Evolutionary conservation across 1,140 invertebrate genomes (phyloP), one percentile per base, ranked within the genome.

Genomic region (Neodiprion lecontei): DNA sequence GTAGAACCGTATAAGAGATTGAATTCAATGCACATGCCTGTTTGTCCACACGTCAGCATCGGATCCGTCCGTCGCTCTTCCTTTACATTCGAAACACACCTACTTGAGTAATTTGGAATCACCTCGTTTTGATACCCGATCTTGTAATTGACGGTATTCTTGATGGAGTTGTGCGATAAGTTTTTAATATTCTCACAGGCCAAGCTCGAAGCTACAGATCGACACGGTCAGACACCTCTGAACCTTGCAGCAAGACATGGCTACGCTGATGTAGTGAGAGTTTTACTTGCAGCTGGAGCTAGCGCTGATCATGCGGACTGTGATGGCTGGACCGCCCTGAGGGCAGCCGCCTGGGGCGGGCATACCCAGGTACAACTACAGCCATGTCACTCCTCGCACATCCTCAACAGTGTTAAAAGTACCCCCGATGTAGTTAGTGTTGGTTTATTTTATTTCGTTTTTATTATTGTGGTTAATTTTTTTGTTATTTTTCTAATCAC

Each of bases 321-420:
- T 48, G 97, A 98, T 83, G 95, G 95, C 14, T 95, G 97, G 92
- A 98, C 96, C 65, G 95, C 96, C 4, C 87, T 98, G 50, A 89
- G 95, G 78, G 94, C 95, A 10, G 95, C 96, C 28, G 96, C 96
- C 49, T 97, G 96, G 96, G 96, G 95, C 74, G 96, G 97, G 17
- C 96, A 98, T 83, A 95, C 94, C 14, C 95, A 97, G 89, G 93
- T 93, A 86, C 89, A 90, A 78, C 72, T 74, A 76, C 75, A 78
- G 79, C 78, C 79, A 79, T 78, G 73, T 67, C 75, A 78, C 71
- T 69, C 75, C 72, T 67, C 77, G 72, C 74, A 73, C 78, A 76
- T 75, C 75, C 73, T 75, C 75, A 72, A 78, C 73, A 74, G 73
- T 78, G 77, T 76, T 78, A 78, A 76, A 76, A 78, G 75, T 73